phyloP scores from a whole-genome alignment of 1,140 invertebrate genomes.

The Zaprionus nigranus region DNA sequence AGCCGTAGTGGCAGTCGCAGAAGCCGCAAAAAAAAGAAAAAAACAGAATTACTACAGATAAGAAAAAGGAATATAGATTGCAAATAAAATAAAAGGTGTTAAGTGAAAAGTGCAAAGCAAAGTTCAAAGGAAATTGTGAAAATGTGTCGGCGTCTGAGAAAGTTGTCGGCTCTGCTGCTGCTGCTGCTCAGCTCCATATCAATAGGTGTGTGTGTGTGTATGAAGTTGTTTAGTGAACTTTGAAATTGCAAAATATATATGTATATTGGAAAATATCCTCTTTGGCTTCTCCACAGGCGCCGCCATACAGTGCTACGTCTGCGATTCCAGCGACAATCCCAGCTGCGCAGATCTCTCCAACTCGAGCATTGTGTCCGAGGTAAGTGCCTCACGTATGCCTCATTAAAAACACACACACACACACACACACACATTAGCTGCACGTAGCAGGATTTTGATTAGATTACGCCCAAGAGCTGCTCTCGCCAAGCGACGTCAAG shows the following conservation, averaged over 20 bases:
- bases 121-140: conserved; percentile 26
- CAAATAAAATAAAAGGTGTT: not conserved
- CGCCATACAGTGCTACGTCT: conserved; percentile 90
- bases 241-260: not conserved
- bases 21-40: not conserved
- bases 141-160: conserved; percentile 20
- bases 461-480: not conserved
- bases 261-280: conserved; percentile 23
- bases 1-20: not conserved
- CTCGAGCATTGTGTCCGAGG: conserved; percentile 71
- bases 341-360: conserved; percentile 86
- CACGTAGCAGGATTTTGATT: conserved; percentile 6
- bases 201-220: conserved; percentile 33
- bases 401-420: conserved; percentile 1
- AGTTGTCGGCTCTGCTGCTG: conserved; percentile 39
- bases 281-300: conserved; percentile 68
- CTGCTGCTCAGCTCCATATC: conserved; percentile 51
- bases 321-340: conserved; percentile 91
- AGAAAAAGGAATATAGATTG: conserved; percentile 16
- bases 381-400: conserved; percentile 48
- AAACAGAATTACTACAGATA: conserved; percentile 26
- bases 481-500: not conserved
- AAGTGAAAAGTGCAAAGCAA: conserved; percentile 4
- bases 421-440: not conserved
- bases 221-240: not conserved